Base-by-base conservation (phyloP, 1,140 invertebrate genomes). In the Psilanteris sp. region DNA sequence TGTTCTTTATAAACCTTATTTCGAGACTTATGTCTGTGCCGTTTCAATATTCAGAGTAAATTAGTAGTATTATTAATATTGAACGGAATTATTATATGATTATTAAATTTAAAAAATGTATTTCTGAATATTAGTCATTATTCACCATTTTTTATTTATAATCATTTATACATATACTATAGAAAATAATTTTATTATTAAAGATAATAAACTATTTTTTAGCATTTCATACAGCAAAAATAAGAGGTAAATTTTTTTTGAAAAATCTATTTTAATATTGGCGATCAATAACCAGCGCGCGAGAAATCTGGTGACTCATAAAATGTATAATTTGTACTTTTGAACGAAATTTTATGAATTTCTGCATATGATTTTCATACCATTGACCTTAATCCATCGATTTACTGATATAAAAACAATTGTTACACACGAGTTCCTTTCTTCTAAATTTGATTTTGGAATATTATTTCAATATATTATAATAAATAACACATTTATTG, bases 311-410 rank as follows among this genome's bases (percentile, higher is more conserved):
- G 36, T 41, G 36, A 55, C 24, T 55, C 10, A 54, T 24, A 41
- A 55, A 55, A 29, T 55, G 10, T 55, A 43, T 55, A 55, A 55
- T 55, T 55, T 55, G 36, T 55, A 55, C 36, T 41, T 55, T 55
- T 55, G 26, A 41, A 43, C 10, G 26, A 55, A 41, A 55, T 55
- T 55, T 55, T 55, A 41, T 41, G 36, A 55, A 41, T 31, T 26
- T 29, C 36, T 55, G 36, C 36, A 55, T 41, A 55, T 10, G 7
- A 55, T 55, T 55, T 55, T 41, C 52, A 55, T 55, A 41, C 7
- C 26, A 41, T 55, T 55, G 11, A 41, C 36, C 52, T 55, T 41
- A 55, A 55, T 55, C 52, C 26, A 55, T 55, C 11, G 14, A 41
- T 41, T 39, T 41, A 31, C 24, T 41, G 36, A 41, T 55, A 7